Evolutionary conservation across 2,113 vertebrate genomes (phyloP).

Genomic region (Myiopsitta monachus): DNA sequence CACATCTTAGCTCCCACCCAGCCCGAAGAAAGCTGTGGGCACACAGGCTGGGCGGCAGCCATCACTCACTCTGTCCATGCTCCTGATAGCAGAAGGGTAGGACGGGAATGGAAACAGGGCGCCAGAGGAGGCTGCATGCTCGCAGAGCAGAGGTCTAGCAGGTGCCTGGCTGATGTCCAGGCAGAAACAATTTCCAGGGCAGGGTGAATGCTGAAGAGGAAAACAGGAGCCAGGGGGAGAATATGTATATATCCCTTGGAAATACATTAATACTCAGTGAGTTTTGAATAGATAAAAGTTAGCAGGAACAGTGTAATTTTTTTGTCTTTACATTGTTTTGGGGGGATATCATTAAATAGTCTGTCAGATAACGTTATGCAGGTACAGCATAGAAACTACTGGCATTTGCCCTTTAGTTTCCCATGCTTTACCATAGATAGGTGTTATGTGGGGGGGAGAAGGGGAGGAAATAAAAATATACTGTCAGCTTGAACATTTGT

Average conservation of each 20-base stretch:
- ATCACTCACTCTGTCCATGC: not conserved
- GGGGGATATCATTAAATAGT: not conserved
- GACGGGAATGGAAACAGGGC: not conserved
- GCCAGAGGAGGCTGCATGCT: not conserved
- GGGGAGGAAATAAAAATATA: not conserved
- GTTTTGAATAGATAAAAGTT: not conserved
- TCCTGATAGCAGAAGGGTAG: not conserved
- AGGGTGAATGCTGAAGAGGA: not conserved
- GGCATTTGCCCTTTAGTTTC: not conserved
- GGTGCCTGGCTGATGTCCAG: not conserved
- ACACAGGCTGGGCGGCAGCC: accelerated
- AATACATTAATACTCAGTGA: not conserved
- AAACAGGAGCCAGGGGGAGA: not conserved
- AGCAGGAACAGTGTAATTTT: not conserved
- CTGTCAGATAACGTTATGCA: not conserved
- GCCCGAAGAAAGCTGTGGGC: not conserved
- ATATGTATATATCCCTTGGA: not conserved
- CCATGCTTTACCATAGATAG: not conserved
- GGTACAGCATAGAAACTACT: not conserved
- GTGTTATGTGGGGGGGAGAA: not conserved
- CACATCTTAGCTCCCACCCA: not conserved
- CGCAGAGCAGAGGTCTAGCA: accelerated
- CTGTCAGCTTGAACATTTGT: not conserved
- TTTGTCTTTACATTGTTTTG: not conserved
- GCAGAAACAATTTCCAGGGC: not conserved